Evolutionary conservation across 2,888 invertebrate genomes (phyloP), one percentile per base, ranked within the genome.

Genomic region (Cryptus viduatorius): DNA sequence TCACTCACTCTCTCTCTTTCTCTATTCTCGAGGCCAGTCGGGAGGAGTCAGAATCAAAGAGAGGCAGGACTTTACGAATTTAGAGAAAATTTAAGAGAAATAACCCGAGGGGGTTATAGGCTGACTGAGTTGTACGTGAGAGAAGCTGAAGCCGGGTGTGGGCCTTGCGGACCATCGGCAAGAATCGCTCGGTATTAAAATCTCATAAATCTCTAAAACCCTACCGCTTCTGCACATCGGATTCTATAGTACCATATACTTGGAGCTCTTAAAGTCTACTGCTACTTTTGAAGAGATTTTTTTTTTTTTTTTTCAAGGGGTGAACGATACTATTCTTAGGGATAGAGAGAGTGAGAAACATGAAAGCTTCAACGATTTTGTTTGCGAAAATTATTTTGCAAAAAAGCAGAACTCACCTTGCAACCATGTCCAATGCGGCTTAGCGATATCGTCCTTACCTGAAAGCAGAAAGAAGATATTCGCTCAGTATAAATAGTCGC

Each of bases 371-470:
- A 71, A 50, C 48, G 78, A 64, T 64, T 72, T 61, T n/a, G 14
- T 71, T 82, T 53, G 86, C 82, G 75, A 77, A 87, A 87, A 87
- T 81, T 79, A 86, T 86, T 85, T 87, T 85, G 86, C 86, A 88
- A 89, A 87, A 89, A 90, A 90, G 90, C 90, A 90, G 89, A 90
- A 93, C 93, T 93, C 93, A 93, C 93, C 93, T 93, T 93, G 92
- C 91, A 92, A 92, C 91, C 92, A 92, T 90, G 92, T 93, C 93
- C 93, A 93, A 92, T 92, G 92, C 91, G 92, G 92, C 90, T 93
- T 93, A 92, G 92, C 92, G 90, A 93, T 93, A 93, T 93, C 92
- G 90, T 93, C 92, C 93, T 93, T 93, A 93, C 93, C 93, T 93
- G 90, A 73, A 92, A 92, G 29, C 90, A 92, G 29, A 90, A 83